phyloP scores from a whole-genome alignment of 2,797 vertebrate species.

The Podargus strigoides region DNA sequence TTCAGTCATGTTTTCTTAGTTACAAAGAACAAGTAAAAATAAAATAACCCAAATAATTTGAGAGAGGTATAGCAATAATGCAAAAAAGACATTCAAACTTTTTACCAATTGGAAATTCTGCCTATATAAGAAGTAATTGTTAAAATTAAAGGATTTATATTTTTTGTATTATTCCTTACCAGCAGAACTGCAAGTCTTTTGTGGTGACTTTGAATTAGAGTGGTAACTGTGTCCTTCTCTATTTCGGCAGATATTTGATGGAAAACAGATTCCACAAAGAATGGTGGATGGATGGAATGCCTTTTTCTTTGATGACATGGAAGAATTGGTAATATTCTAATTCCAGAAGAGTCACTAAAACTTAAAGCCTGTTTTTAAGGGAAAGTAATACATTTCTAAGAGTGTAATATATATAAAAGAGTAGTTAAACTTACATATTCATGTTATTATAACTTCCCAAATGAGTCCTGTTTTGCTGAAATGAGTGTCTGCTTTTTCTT shows the following conservation, averaged over 20 bases:
- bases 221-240: not conserved
- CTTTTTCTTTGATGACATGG: constrained; percentile 91
- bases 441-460: not conserved
- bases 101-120: not conserved
- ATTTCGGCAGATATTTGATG: constrained; percentile 88
- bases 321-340: constrained; percentile 85
- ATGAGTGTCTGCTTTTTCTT: not conserved
- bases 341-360: not conserved
- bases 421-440: not conserved
- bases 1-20: not conserved
- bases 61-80: not conserved
- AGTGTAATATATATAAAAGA: not conserved
- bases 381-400: not conserved
- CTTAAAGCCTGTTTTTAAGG: not conserved
- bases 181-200: not conserved
- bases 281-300: constrained; percentile 99
- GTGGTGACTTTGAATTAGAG: not conserved
- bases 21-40: not conserved
- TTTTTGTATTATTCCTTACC: not conserved
- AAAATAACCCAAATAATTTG: not conserved
- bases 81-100: not conserved
- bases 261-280: constrained; percentile 85
- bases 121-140: not conserved
- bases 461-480: not conserved
- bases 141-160: not conserved